A percentile compares a stretch with the other conserved stretches of the same genome.
These are phyloP conservation scores for Aramus guarauna DNA, from an alignment of 2,113 vertebrate genomes.

Conservation along the genomic window DNA sequence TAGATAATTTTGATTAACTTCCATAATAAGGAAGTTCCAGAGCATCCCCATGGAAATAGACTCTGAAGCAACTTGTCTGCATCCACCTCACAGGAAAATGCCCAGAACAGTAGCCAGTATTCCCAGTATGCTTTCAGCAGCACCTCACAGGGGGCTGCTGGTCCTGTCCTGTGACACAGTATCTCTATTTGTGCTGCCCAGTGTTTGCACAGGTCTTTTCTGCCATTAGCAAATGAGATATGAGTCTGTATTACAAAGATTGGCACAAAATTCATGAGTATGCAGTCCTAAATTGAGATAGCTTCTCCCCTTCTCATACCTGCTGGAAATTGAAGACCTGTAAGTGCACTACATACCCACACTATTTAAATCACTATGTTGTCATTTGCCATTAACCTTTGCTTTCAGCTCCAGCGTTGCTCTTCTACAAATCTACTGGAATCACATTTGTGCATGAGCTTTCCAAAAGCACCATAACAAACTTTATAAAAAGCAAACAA, in stretches of 20 bases:
- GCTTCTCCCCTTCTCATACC: not conserved
- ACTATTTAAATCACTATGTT: not conserved
- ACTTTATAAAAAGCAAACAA: not conserved
- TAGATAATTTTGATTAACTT: constrained; percentile 3
- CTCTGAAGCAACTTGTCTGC: not conserved
- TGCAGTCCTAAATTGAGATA: not conserved
- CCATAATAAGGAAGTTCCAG: not conserved
- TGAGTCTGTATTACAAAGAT: not conserved
- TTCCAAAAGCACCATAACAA: not conserved
- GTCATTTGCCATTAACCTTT: not conserved
- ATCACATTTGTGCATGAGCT: not conserved
- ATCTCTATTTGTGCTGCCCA: not conserved
- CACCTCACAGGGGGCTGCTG: not conserved
- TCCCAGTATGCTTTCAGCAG: not conserved
- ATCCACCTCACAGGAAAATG: not conserved
- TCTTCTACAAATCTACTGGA: not conserved
- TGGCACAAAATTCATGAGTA: not conserved
- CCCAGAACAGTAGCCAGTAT: not conserved
- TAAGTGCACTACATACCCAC: not conserved
- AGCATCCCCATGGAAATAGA: not conserved
- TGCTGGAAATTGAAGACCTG: not conserved
- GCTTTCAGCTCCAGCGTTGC: not conserved
- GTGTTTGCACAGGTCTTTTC: not conserved
- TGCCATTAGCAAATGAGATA: not conserved
- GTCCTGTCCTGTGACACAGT: not conserved